A percentile compares a stretch with the other conserved stretches of the same genome.
Evolutionary conservation across 2,797 vertebrate genomes (phyloP).

Genomic region (Sebastiscus tertius): DNA sequence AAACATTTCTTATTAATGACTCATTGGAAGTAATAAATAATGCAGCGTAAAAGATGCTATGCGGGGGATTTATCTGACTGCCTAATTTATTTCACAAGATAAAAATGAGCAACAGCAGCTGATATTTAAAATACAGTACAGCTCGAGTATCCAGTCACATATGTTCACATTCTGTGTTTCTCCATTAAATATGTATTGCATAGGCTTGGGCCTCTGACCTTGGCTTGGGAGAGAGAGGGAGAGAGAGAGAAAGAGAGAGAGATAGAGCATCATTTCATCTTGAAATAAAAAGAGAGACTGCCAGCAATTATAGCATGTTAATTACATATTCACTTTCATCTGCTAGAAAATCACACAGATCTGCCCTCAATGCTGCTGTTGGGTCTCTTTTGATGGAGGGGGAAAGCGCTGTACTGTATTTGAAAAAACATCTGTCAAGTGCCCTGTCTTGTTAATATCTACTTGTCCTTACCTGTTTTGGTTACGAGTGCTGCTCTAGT

Average conservation of each 20-base stretch:
- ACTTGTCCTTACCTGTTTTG: slow-evolving; percentile 36
- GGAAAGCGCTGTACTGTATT: slow-evolving; percentile 17
- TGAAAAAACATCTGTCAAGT: slow-evolving; percentile 55
- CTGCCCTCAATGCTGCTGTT: slow-evolving; percentile 46
- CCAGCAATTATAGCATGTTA: slow-evolving; percentile 92
- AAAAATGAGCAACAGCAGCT: slow-evolving; percentile 36
- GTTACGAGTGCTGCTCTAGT: not conserved
- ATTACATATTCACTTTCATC: slow-evolving; percentile 97
- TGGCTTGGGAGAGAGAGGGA: slow-evolving; percentile 87
- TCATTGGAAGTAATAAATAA: slow-evolving; percentile 54
- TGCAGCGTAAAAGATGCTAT: slow-evolving; percentile 27
- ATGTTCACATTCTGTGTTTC: slow-evolving; percentile 68
- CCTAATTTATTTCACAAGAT: slow-evolving; percentile 7
- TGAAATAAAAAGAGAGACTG: slow-evolving; percentile 92
- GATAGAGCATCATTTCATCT: slow-evolving; percentile 91
- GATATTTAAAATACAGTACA: slow-evolving; percentile 25
- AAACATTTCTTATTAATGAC: slow-evolving; percentile 30
- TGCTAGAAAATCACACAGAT: slow-evolving; percentile 51
- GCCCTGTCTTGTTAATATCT: slow-evolving; percentile 35
- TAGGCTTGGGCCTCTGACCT: slow-evolving; percentile 85
- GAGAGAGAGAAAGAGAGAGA: slow-evolving; percentile 77
- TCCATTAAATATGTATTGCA: slow-evolving; percentile 88
- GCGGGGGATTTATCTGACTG: slow-evolving; percentile 27
- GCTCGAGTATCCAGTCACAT: slow-evolving; percentile 62
- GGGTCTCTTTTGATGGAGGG: slow-evolving; percentile 45